Evolutionary conservation across 2,888 invertebrate species (phyloP), one percentile per base, ranked within the genome.

Genomic region (Lysandra bellargus): DNA sequence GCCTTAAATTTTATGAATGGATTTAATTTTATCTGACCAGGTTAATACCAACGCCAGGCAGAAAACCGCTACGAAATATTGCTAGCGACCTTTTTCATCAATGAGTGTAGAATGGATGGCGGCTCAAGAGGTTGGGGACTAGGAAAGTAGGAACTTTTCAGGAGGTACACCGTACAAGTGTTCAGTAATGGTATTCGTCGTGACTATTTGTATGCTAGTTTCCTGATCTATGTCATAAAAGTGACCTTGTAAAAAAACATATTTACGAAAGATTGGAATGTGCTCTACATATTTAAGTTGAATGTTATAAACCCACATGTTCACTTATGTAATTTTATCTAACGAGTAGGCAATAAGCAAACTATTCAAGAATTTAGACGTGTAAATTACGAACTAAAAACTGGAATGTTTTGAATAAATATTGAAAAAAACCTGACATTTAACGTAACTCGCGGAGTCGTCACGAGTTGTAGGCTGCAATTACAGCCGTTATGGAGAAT

Each of bases 401-500:
- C 44, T 75, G 49, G 75, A 49, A 49, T 75, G 69, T 69, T 69
- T 69, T 44, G 23, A 23, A 75, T 49, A 75, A 75, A 75, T 44
- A 75, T 49, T 49, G 33, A 53, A 57, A 53, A 72, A 74, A 40
- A 44, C 33, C 53, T 76, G 49, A 76, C 76, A 57, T 76, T 69
- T 69, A 37, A 69, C 33, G 33, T 53, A 53, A 57, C 57, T 76
- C 30, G 49, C 14, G 3, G n/a, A 49, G 75, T 23, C 49, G 12
- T 69, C 33, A 64, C 64, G 69, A 37, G 49, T 30, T 30, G 23
- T 23, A 49, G 75, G 9, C 49, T 23, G 75, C 37, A 75, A 44
- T 75, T 75, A 40, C 44, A 33, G 74, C 44, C n/a, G 53, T 75
- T 53, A 76, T 76, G 76, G 76, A 53, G 76, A 76, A 53, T 76